Evolutionary conservation across 1,140 invertebrate genomes (phyloP).

Genomic region (Maniola jurtina): DNA sequence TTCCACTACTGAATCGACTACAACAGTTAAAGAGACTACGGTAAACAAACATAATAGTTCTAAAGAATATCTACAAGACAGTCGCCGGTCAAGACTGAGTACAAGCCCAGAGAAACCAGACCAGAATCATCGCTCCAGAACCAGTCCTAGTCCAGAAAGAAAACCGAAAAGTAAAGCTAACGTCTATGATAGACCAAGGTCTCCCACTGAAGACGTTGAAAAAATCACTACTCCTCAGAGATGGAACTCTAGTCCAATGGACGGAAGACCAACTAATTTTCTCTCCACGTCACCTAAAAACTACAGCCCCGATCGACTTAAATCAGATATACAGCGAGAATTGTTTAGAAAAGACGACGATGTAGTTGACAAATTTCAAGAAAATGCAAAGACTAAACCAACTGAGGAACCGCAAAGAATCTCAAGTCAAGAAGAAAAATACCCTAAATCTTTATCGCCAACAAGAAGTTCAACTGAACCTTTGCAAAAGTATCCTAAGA

Average conservation of each 20-base stretch:
- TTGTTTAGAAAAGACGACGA: not conserved
- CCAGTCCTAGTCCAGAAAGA: slow-evolving; percentile 45
- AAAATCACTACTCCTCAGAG: slow-evolving; percentile 20
- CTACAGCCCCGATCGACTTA: slow-evolving; percentile 4
- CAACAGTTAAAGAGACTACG: slow-evolving; percentile 49
- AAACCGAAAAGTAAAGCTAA: slow-evolving; percentile 27
- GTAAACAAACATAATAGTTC: slow-evolving; percentile 44
- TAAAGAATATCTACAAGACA: slow-evolving; percentile 33
- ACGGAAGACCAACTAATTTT: slow-evolving; percentile 15
- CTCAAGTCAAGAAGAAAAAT: slow-evolving; percentile 7
- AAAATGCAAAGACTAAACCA: slow-evolving; percentile 3
- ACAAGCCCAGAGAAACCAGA: slow-evolving; percentile 45
- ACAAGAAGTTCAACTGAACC: slow-evolving; percentile 24
- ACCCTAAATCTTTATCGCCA: slow-evolving; percentile 17
- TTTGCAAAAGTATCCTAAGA: slow-evolving; percentile 15
- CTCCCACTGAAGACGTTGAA: slow-evolving; percentile 27
- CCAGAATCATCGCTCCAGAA: slow-evolving; percentile 31
- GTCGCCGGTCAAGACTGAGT: slow-evolving; percentile 29
- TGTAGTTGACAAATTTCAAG: not conserved
- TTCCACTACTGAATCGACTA: slow-evolving; percentile 51
- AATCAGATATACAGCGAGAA: not conserved
- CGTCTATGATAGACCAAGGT: slow-evolving; percentile 23
- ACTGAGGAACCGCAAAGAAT: slow-evolving; percentile 13
- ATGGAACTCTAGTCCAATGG: slow-evolving; percentile 36
- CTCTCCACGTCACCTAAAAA: slow-evolving; percentile 14